phyloP scores from a whole-genome alignment of 92 coral and sea anemone genomes.

The Epizoanthus illoricatus region DNA sequence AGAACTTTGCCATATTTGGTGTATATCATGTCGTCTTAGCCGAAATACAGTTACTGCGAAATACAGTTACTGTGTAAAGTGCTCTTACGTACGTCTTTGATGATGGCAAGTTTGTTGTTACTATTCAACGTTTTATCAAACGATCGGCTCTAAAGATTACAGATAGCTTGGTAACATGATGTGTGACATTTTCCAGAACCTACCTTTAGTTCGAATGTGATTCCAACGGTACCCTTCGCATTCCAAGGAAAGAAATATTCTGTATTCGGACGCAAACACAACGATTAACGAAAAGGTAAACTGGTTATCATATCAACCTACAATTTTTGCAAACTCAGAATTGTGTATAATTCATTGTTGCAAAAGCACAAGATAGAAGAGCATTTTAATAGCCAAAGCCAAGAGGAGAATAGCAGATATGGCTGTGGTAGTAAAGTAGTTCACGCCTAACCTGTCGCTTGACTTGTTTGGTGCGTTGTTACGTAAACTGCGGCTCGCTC shows the following conservation, averaged over 20 bases:
- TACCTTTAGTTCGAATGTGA: conserved; percentile 29
- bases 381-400: no score
- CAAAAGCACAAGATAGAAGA: no score
- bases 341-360: no score
- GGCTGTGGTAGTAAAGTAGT: no score
- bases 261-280: neutral
- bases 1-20: no score
- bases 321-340: no score
- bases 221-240: conserved; percentile 24
- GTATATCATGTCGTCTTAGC: no score
- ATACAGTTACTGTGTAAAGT: neutral
- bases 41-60: neutral
- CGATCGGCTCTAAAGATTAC: neutral
- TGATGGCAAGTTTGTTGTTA: neutral
- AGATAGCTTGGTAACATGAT: neutral
- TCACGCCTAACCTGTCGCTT: neutral
- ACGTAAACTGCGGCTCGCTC: neutral
- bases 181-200: neutral
- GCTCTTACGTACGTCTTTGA: neutral
- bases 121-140: conserved; percentile 2
- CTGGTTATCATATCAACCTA: no score
- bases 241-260: conserved; percentile 17
- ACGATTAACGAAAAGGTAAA: neutral
- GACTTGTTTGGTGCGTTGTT: neutral
- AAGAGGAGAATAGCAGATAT: no score